Evolutionary conservation across 2,888 invertebrate species (phyloP).

Genomic region (Morpho helenor): DNA sequence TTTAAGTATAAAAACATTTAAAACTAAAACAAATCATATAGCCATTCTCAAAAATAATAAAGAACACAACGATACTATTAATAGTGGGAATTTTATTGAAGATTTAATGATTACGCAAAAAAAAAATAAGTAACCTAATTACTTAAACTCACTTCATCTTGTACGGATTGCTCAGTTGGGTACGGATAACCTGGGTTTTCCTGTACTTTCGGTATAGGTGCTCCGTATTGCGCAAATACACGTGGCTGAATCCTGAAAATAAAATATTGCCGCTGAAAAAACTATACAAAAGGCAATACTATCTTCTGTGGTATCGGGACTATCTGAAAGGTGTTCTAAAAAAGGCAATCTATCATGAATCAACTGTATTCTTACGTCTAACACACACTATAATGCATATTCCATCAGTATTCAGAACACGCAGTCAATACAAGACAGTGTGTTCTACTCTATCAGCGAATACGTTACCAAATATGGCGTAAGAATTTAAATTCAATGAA

Average conservation of each 20-base stretch:
- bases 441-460: slow-evolving; percentile 29
- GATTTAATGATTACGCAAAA: too few species aligned
- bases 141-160: slow-evolving; percentile 43
- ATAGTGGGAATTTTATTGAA: too few species aligned
- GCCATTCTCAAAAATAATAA: too few species aligned
- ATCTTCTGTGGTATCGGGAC: too few species aligned
- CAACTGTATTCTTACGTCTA: background rate
- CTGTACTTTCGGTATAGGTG: slow-evolving; percentile 46
- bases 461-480: slow-evolving; percentile 29
- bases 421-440: slow-evolving; percentile 7
- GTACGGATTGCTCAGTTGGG: slow-evolving; percentile 43
- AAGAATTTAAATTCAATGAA: slow-evolving; percentile 36
- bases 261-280: background rate
- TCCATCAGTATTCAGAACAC: slow-evolving; percentile 11
- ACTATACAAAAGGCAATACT: too few species aligned
- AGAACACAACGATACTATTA: too few species aligned
- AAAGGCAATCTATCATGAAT: too few species aligned
- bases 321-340: too few species aligned
- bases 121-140: background rate
- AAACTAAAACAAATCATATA: too few species aligned
- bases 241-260: slow-evolving; percentile 59
- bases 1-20: background rate
- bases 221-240: slow-evolving; percentile 52
- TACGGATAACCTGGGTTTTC: slow-evolving; percentile 37
- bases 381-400: slow-evolving; percentile 6